A percentile compares a stretch with the other conserved stretches of the same genome.
These are phyloP conservation scores for Reticulitermes lucifugus DNA, from an alignment of 2,888 invertebrate species.

Conservation along the genomic window DNA sequence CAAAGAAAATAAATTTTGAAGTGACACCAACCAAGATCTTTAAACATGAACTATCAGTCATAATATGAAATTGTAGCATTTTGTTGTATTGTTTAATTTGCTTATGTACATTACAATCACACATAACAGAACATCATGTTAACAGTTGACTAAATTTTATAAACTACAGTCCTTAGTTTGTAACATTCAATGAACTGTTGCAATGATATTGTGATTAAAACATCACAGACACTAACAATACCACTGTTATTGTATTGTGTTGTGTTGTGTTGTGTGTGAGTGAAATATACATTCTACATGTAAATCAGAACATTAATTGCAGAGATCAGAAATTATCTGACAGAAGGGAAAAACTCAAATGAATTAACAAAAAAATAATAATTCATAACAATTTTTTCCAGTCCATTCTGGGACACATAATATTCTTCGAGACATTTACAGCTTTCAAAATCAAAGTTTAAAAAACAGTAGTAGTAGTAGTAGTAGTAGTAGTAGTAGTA, in stretches of 20 bases:
- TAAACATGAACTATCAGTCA: not conserved
- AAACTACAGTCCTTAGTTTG: too few relatives aligned
- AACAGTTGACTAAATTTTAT: too few relatives aligned
- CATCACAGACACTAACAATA: too few relatives aligned
- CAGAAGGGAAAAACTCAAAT: not conserved
- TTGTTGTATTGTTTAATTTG: too few relatives aligned
- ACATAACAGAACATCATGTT: too few relatives aligned
- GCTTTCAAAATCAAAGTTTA: conserved; percentile 26
- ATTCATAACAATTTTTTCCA: not conserved
- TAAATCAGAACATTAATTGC: not conserved
- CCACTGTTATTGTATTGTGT: too few relatives aligned
- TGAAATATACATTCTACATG: too few relatives aligned
- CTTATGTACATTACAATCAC: too few relatives aligned
- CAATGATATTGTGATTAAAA: too few relatives aligned
- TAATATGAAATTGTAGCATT: too few relatives aligned
- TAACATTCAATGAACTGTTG: too few relatives aligned
- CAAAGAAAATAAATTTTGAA: not conserved
- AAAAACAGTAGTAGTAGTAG: not conserved
- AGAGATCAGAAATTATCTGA: not conserved
- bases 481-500: not conserved
- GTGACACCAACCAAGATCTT: not conserved
- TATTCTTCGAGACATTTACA: not conserved
- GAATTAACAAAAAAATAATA: not conserved
- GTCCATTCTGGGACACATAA: conserved; percentile 5
- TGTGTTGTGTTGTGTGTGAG: too few relatives aligned